Base-by-base conservation (phyloP, 64 coral and sea anemone genomes). In the Astreopora myriophthalma region DNA sequence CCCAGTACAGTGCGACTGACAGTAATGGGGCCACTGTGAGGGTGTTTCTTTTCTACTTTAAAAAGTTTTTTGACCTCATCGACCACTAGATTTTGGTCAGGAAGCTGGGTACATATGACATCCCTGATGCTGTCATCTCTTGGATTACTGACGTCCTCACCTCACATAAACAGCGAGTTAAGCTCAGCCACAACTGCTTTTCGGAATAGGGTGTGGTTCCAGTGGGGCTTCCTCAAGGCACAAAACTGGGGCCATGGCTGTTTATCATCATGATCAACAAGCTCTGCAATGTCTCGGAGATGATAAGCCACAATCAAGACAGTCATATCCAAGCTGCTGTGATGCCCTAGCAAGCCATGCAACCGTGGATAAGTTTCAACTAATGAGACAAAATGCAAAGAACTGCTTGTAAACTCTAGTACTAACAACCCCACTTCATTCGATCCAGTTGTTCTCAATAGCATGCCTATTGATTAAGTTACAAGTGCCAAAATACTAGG, bases 311-410 rank as follows among this genome's bases (percentile, higher is more conserved):
- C 48, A 57, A 82, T 16, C 28, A 64, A 37, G 46, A 32, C 58
- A 82, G 78, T 64, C 48, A 82, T 9, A 82, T 58, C 25, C 78
- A 82, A 30, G 78, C 48, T 23, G 48, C 78, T 82, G 78, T 82
- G 78, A 82, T 44, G 60, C 25, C 78, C 34, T 89, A 32, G 86
- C 71, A 63, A 17, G 24, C 46, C 8, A 48, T 40, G 48, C 87
- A 28, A 39, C 44, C 16, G 8, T 22, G 36, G 74, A 89, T 48
- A 75, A 76, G 51, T 89, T 88, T 26, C 69, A 88, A 63, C 86
- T 76, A 31, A 88, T 48, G 86, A 89, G 49, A 57, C 86, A 19
- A 89, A 89, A 76, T 89, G 66, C 60, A 87, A 87, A 23, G 86
- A 89, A 89, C 9, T 77, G 44, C 30, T 29, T 26, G 76, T 76